A percentile compares a stretch with the other conserved stretches of the same genome.
These are phyloP conservation scores for Tethya wilhelma DNA, from an alignment of 37 sponge, comb jelly and placozoan species.

Conservation along the genomic window DNA sequence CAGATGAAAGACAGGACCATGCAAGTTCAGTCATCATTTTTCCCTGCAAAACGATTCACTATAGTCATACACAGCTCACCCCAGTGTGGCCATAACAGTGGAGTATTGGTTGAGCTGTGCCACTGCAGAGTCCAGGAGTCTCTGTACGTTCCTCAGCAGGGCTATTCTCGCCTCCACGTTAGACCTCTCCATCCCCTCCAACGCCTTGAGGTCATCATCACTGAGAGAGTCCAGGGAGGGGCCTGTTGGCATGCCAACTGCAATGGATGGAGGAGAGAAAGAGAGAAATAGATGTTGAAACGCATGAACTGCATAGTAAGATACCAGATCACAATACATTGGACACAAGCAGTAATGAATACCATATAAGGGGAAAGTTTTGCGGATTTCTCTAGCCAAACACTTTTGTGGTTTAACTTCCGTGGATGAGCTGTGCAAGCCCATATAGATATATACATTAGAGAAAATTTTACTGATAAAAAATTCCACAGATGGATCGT, in stretches of 20 bases:
- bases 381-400: no score
- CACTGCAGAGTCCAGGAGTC: conserved; percentile 87
- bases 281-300: no score
- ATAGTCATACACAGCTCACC: conserved; percentile 21
- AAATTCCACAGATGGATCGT: no score
- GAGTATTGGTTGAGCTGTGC: conserved; percentile 82
- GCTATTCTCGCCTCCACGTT: conserved; percentile 89
- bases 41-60: not conserved
- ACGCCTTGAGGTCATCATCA: conserved; percentile 73
- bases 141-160: conserved; percentile 86
- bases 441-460: no score
- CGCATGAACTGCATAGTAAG: no score
- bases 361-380: no score
- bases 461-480: no score
- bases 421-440: no score
- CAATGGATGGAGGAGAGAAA: no score
- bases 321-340: no score
- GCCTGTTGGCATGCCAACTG: conserved; percentile 22
- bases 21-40: not conserved
- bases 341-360: not conserved
- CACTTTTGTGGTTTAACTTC: no score
- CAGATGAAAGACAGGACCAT: not conserved
- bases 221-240: conserved; percentile 45
- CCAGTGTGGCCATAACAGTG: conserved; percentile 49
- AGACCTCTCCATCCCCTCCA: conserved; percentile 89